Conservation (phyloP, 2,113 vertebrate species). For the Syngnathus typhle region DNA sequence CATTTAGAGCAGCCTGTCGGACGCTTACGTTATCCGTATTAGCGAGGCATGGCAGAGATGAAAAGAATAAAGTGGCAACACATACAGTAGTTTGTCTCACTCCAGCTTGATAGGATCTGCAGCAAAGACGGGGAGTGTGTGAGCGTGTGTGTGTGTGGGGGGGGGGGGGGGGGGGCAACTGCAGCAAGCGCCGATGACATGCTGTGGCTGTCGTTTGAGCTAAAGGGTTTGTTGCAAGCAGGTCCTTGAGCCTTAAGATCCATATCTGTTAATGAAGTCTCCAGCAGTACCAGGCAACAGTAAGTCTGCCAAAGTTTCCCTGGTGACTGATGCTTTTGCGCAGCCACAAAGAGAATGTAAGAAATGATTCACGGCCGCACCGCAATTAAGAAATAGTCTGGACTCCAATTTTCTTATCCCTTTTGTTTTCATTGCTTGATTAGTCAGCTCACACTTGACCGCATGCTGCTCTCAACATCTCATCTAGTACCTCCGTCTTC, state of each 20-base stretch:
- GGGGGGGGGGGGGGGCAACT: conserved; percentile 11
- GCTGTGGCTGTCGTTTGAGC: conserved; percentile 21
- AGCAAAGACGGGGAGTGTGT: not conserved
- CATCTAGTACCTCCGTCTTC: not conserved
- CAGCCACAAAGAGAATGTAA: conserved; percentile 47
- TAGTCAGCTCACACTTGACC: conserved; percentile 33
- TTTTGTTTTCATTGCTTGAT: conserved; percentile 38
- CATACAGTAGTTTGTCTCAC: conserved; percentile 26
- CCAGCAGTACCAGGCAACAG: conserved; percentile 27
- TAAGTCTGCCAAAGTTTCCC: conserved; percentile 34
- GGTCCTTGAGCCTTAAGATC: conserved; percentile 57
- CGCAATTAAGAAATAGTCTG: conserved; percentile 40
- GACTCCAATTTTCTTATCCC: conserved; percentile 34
- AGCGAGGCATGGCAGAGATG: conserved; percentile 36
- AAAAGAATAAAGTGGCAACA: conserved; percentile 39
- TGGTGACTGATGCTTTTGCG: conserved; percentile 43
- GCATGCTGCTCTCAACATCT: conserved; percentile 4
- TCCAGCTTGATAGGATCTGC: conserved; percentile 37
- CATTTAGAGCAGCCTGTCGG: conserved; percentile 29
- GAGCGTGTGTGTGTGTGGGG: too few species aligned
- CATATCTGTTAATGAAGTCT: conserved; percentile 76
- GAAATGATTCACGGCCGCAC: conserved; percentile 45
- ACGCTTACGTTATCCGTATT: conserved; percentile 34
- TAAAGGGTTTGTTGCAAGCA: conserved; percentile 46
- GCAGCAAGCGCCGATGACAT: conserved; percentile 29